These are phyloP conservation scores for Sandelia bainsii DNA, from an alignment of 2,797 vertebrate genomes.

Conservation along the genomic window DNA sequence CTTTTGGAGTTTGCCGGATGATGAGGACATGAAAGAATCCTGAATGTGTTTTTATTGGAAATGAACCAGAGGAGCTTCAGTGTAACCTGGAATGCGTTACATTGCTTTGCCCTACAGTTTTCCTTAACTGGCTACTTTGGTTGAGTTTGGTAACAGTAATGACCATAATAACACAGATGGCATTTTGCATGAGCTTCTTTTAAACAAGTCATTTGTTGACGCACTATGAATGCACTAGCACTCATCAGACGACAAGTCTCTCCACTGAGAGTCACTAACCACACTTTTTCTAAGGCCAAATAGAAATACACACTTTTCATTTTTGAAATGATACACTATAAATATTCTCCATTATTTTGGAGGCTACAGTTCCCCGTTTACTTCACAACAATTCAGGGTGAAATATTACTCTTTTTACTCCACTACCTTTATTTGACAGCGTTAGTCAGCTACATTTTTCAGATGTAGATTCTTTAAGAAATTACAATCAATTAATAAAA, in stretches of 20 bases:
- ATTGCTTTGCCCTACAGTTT: conserved; percentile 1
- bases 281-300: too few species aligned
- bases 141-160: conserved; percentile 15
- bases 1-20: conserved; percentile 12
- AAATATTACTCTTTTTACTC: too few species aligned
- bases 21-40: conserved; percentile 22
- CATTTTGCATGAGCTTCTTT: neutral
- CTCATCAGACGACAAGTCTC: neutral
- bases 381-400: too few species aligned
- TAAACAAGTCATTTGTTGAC: neutral
- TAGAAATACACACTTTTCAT: too few species aligned
- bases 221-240: neutral
- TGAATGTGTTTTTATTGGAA: conserved; percentile 26
- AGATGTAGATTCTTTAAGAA: too few species aligned
- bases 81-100: conserved; percentile 13
- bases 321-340: too few species aligned
- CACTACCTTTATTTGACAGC: too few species aligned
- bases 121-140: conserved; percentile 19
- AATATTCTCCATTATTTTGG: too few species aligned
- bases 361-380: too few species aligned
- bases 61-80: conserved; percentile 1
- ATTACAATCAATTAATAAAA: too few species aligned
- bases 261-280: too few species aligned
- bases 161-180: conserved; percentile 25
- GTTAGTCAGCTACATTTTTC: too few species aligned